Evolutionary conservation across 1,140 invertebrate genomes (phyloP).

Genomic region (Colletes latitarsis): DNA sequence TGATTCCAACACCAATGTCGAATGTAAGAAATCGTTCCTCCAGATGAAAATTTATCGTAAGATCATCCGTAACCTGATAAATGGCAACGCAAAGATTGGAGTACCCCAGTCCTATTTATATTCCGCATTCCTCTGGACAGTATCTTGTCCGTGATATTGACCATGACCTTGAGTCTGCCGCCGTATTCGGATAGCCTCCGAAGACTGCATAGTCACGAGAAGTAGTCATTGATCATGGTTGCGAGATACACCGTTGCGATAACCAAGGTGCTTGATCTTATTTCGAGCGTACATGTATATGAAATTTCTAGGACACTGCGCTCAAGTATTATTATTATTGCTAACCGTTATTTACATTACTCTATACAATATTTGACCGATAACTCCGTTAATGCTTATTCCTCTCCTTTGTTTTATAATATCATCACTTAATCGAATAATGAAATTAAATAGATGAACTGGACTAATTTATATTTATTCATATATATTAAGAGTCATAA

Average conservation of each 20-base stretch:
- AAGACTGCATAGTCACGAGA: constrained; percentile 42
- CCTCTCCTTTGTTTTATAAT: too few relatives aligned
- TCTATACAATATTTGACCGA: too few relatives aligned
- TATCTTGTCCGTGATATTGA: constrained; percentile 38
- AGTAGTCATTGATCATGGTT: constrained; percentile 35
- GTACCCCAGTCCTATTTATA: constrained; percentile 35
- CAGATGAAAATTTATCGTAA: background rate
- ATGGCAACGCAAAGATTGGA: constrained; percentile 8
- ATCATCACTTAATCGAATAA: too few relatives aligned
- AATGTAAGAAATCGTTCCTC: background rate
- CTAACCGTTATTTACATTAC: too few relatives aligned
- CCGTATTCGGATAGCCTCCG: constrained; percentile 36
- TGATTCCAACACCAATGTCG: too few relatives aligned
- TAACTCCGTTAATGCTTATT: too few relatives aligned
- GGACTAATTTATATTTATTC: too few relatives aligned
- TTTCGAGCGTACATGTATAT: background rate
- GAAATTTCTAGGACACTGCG: background rate
- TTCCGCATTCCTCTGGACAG: constrained; percentile 35
- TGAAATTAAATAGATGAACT: too few relatives aligned
- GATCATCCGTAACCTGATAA: background rate
- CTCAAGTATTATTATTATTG: background rate
- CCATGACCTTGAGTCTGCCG: constrained; percentile 40
- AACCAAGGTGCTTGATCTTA: background rate
- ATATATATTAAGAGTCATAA: too few relatives aligned
- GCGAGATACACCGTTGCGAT: constrained; percentile 31